A percentile compares a stretch with the other conserved stretches of the same genome.
These are phyloP conservation scores for Helarctos malayanus DNA, from an alignment of 2,797 vertebrate species.

Conservation along the genomic window DNA sequence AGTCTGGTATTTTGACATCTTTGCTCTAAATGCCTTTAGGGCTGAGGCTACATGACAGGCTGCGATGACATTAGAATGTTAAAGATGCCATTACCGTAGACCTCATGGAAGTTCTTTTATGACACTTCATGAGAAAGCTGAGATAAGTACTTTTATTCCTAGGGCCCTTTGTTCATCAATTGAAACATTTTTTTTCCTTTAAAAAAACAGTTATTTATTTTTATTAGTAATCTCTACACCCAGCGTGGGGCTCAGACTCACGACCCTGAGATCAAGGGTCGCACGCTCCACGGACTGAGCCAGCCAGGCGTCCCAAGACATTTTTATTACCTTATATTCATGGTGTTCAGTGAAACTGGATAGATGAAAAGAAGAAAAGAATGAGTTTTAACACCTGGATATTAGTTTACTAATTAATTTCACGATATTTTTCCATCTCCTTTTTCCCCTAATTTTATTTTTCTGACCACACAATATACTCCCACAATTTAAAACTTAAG, in stretches of 20 bases:
- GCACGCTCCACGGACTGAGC: neutral
- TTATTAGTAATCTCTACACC: neutral
- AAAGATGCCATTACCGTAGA: neutral
- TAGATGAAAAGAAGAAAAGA: conserved; percentile 35
- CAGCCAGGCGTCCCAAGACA: neutral
- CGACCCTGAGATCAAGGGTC: neutral
- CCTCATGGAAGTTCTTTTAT: neutral
- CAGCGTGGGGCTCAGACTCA: neutral
- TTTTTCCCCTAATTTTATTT: conserved; percentile 48
- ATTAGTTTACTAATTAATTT: conserved; percentile 61
- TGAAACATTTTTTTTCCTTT: neutral
- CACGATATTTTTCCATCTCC: neutral
- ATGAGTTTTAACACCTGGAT: neutral
- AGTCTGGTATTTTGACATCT: conserved; percentile 51
- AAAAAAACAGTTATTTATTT: neutral
- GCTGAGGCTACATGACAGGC: neutral
- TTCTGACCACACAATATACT: neutral
- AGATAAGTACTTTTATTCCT: conserved; percentile 33
- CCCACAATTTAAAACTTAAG: neutral
- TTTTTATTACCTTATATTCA: neutral
- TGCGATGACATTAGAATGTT: neutral
- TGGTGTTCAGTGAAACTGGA: neutral
- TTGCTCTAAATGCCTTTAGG: conserved; percentile 19
- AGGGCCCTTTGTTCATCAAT: neutral
- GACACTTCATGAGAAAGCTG: conserved; percentile 2